Evolutionary conservation across 1,140 invertebrate genomes (phyloP).

Genomic region (Drosophila repletoides): DNA sequence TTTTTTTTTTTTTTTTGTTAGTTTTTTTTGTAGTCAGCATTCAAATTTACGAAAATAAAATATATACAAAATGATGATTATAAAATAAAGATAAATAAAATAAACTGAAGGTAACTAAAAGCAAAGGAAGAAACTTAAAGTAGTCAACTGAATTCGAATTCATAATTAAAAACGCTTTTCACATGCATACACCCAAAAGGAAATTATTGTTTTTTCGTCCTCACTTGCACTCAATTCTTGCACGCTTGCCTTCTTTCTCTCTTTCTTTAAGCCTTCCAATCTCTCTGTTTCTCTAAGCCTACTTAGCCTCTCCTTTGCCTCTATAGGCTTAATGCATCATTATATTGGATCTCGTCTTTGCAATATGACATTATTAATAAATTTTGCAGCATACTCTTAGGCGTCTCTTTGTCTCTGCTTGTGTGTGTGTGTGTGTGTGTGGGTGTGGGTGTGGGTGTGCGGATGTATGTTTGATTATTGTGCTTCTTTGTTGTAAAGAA

Average conservation of each 20-base stretch:
- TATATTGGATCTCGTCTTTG: conserved; percentile 76
- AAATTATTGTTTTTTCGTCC: conserved; percentile 15
- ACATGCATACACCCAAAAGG: conserved; percentile 27
- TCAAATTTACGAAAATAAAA: conserved; percentile 71
- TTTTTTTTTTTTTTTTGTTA: conserved; percentile 31
- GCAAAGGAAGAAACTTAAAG: conserved; percentile 13
- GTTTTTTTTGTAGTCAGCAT: conserved; percentile 51
- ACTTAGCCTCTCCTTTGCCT: conserved; percentile 15
- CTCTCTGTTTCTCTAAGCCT: conserved; percentile 38
- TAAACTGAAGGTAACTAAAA: conserved; percentile 15
- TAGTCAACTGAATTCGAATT: conserved; percentile 51
- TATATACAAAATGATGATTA: conserved; percentile 20
- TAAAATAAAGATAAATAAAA: conserved; percentile 5
- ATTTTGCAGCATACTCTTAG: conserved; percentile 73
- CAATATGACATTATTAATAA: conserved; percentile 81
- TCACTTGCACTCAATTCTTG: not conserved
- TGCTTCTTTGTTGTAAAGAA: conserved; percentile 68
- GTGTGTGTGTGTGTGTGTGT: conserved; percentile 6
- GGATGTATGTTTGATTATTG: conserved; percentile 32
- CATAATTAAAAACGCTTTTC: conserved; percentile 20
- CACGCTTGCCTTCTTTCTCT: not conserved
- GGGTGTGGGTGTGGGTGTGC: conserved; percentile 13
- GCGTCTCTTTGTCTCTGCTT: conserved; percentile 30
- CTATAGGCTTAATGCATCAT: conserved; percentile 69
- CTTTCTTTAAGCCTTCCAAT: not conserved